Evolutionary conservation across 2,888 invertebrate genomes (phyloP).

Genomic region (Podabrus alpinus): DNA sequence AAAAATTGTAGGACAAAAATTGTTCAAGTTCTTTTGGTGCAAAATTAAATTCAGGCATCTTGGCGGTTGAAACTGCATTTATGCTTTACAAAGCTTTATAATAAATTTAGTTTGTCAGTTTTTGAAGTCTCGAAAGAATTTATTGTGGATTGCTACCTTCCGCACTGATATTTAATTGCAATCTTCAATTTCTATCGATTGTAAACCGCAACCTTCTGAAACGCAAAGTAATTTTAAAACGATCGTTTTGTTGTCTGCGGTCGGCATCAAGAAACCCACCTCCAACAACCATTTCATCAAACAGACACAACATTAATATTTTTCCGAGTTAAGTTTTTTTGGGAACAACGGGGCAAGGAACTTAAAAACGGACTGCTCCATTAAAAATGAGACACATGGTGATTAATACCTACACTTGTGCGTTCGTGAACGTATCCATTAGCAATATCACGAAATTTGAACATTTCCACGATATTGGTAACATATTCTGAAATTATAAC

Average conservation of each 20-base stretch:
- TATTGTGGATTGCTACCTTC: background rate
- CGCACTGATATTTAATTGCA: background rate
- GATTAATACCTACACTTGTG: background rate
- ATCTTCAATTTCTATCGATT: background rate
- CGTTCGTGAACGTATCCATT: background rate
- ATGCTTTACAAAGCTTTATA: too few relatives aligned
- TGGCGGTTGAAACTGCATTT: too few relatives aligned
- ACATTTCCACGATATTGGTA: background rate
- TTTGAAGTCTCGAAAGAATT: background rate
- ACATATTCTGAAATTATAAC: background rate
- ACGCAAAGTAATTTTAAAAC: background rate
- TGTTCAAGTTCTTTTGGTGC: too few relatives aligned
- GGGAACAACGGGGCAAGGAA: background rate
- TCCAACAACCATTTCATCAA: background rate
- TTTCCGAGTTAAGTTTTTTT: background rate
- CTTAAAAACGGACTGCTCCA: background rate
- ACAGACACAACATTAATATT: background rate
- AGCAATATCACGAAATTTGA: background rate
- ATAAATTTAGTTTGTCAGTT: background rate
- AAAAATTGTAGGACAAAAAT: too few relatives aligned
- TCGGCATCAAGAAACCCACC: background rate
- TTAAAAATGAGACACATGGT: background rate
- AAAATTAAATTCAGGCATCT: too few relatives aligned
- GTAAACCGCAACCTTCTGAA: background rate
- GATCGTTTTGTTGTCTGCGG: background rate